Base-by-base conservation (phyloP, 2,888 invertebrate genomes). In the Apoderus coryli region DNA sequence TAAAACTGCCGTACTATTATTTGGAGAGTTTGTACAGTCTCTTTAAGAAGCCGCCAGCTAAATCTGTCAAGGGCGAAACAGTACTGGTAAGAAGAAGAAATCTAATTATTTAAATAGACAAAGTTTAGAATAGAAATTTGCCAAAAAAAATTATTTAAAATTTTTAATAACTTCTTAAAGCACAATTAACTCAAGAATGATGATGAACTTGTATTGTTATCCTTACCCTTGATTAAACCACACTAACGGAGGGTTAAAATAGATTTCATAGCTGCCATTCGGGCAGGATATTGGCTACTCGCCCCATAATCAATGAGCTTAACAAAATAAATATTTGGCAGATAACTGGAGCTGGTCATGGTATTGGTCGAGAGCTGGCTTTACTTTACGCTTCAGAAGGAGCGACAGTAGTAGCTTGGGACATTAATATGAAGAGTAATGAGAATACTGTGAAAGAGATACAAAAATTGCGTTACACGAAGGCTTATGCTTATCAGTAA, bases 281-380 rank as follows among this genome's bases (percentile, higher is more conserved):
- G n/a, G n/a, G n/a, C n/a, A n/a, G n/a, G n/a, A n/a, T n/a, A n/a
- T n/a, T n/a, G n/a, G n/a, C n/a, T n/a, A n/a, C n/a, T n/a, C n/a
- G n/a, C n/a, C n/a, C n/a, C n/a, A n/a, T n/a, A n/a, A n/a, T n/a
- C n/a, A n/a, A n/a, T n/a, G n/a, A n/a, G n/a, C n/a, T n/a, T n/a
- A n/a, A n/a, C n/a, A n/a, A n/a, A n/a, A n/a, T n/a, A n/a, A n/a
- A n/a, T n/a, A n/a, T n/a, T n/a, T n/a, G n/a, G n/a, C n/a, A 84
- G 84, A 72, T 89, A 38, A 88, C 88, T 9, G 88, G 88, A 10
- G 69, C 82, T 1, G 85, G 82, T 0, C 81, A 82, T 57, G 88
- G 86, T 6, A 82, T 88, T 50, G 88, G 88, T 1, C 65, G 73
- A 31, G 76, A 82, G 54, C 59, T 85, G 36, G 78, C 81, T 1